Base-by-base conservation (phyloP, 1,140 invertebrate genomes). In the Diachasma alloeum region DNA sequence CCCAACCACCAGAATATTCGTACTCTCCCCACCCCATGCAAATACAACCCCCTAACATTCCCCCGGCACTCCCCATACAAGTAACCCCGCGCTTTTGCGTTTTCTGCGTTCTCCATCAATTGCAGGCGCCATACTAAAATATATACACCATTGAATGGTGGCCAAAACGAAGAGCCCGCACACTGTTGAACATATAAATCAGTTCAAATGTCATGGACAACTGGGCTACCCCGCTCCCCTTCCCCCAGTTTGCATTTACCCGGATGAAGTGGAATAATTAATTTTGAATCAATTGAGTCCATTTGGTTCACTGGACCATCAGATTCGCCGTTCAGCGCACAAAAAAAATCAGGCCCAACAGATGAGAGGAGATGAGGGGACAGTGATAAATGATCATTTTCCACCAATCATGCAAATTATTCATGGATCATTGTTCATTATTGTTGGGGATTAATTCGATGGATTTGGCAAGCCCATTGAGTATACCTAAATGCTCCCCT, bases 241-340 rank as follows among this genome's bases (percentile, higher is more conserved):
- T n/a, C 48, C 6, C n/a, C 13, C 15, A 15, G 8, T 17, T 56
- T 0, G 19, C 19, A 19, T 56, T 17, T 56, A 15, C 19, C 6
- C 9, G n/a, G n/a, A 19, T 17, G 31, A 63, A 73, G 56, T 63
- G 56, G 10, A 63, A 39, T 73, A 63, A 73, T 73, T 73, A 73
- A 73, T 73, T 73, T 36, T 37, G 44, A 73, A 73, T 63, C 72
- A 39, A 73, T 73, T 73, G 36, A 73, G 26, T 73, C 37, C 31
- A 56, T 26, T 39, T 68, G 26, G n/a, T 17, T 68, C n/a, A 37
- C n/a, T 37, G 31, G 39, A 69, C 19, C 36, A 69, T 69, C 19
- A 69, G 19, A 69, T 69, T 69, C 67, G 4, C 19, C n/a, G 15
- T 9, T 56, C 9, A 9, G 17, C 4, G 48, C 9, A 9, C 15